Evolutionary conservation across 2,797 vertebrate genomes (phyloP).

Genomic region (Salmo trutta): DNA sequence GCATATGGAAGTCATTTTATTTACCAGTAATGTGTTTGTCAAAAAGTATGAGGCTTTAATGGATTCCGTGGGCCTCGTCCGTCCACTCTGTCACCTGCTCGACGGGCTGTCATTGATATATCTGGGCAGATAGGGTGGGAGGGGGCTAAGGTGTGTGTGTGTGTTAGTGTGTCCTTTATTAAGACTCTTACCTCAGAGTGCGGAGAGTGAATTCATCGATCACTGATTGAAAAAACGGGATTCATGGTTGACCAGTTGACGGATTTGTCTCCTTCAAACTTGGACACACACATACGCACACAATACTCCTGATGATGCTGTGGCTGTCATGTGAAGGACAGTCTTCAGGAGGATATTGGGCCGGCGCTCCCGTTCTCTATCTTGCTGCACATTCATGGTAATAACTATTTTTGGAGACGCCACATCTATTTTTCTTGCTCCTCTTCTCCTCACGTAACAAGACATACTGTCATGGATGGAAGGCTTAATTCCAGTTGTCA

Average conservation of each 20-base stretch:
- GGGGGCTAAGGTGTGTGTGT: background rate
- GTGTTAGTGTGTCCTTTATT: conserved; percentile 35
- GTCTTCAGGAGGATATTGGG: conserved; percentile 72
- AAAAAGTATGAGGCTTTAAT: conserved; percentile 82
- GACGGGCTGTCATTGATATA: conserved; percentile 74
- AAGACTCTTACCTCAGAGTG: conserved; percentile 22
- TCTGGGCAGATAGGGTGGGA: conserved; percentile 53
- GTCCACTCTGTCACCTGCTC: conserved; percentile 52
- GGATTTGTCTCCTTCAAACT: conserved; percentile 4
- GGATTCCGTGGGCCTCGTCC: conserved; percentile 73
- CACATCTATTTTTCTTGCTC: conserved; percentile 20
- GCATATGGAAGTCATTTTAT: conserved; percentile 87
- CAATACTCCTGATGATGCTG: background rate
- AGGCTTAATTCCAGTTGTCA: conserved; percentile 68
- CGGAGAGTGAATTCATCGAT: background rate
- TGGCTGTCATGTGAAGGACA: conserved; percentile 31
- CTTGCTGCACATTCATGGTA: conserved; percentile 64
- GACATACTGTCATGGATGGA: conserved; percentile 59
- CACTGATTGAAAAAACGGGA: conserved; percentile 4
- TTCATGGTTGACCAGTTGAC: conserved; percentile 34
- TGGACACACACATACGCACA: background rate
- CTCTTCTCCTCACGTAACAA: conserved; percentile 30
- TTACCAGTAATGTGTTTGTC: conserved; percentile 86
- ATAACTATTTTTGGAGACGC: conserved; percentile 68
- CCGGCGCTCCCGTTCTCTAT: conserved; percentile 61